These are phyloP conservation scores for Eptatretus burgeri DNA, from an alignment of 2,113 vertebrate genomes.

Conservation along the genomic window DNA sequence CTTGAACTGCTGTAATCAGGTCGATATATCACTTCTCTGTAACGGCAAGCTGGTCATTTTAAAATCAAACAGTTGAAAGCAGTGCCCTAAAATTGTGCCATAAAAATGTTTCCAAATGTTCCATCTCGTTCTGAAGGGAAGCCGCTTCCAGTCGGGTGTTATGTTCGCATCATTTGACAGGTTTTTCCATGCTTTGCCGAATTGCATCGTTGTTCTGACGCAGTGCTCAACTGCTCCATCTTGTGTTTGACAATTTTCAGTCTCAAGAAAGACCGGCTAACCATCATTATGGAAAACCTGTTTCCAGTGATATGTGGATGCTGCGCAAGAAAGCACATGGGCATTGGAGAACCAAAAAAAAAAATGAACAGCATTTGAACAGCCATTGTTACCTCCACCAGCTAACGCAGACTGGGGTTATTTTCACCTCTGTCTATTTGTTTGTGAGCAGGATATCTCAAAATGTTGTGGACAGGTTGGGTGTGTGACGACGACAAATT, in stretches of 20 bases:
- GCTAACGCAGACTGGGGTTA: too few relatives aligned
- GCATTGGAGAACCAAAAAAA: too few relatives aligned
- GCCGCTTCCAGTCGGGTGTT: neutral
- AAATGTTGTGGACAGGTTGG: too few relatives aligned
- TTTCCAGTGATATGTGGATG: too few relatives aligned
- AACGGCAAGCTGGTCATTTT: neutral
- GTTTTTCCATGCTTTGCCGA: neutral
- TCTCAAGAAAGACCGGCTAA: too few relatives aligned
- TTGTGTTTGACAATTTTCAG: neutral
- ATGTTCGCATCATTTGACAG: slow-evolving; percentile 5
- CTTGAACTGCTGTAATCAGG: neutral
- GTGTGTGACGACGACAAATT: too few relatives aligned
- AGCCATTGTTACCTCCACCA: too few relatives aligned
- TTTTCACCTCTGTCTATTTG: too few relatives aligned
- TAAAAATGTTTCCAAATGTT: neutral
- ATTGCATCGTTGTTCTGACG: slow-evolving; percentile 1
- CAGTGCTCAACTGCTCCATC: neutral
- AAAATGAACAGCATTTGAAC: too few relatives aligned
- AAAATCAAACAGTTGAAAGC: neutral
- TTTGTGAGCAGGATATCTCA: too few relatives aligned
- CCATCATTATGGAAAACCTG: too few relatives aligned
- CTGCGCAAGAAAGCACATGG: too few relatives aligned
- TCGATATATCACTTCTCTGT: neutral
- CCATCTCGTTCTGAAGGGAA: neutral
- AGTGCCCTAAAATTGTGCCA: neutral